A percentile compares a stretch with the other conserved stretches of the same genome.
Evolutionary conservation across 2,888 invertebrate species (phyloP).

Genomic region (Idaea aversata): DNA sequence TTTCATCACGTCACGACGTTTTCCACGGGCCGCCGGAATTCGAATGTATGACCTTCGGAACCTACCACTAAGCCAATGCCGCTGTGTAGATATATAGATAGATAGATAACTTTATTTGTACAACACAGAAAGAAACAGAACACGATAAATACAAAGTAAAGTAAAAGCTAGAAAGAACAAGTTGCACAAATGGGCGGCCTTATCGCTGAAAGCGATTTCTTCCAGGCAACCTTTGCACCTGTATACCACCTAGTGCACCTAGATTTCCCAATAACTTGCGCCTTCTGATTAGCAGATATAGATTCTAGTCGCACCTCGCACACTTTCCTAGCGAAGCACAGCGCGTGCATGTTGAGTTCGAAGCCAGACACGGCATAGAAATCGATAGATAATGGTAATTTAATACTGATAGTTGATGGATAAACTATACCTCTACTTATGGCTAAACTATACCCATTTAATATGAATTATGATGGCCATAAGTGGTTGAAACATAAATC

Average conservation of each 20-base stretch:
- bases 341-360: background rate
- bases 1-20: no score
- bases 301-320: background rate
- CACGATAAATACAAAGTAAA: no score
- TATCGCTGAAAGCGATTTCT: no score
- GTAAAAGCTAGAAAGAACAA: no score
- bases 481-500: background rate
- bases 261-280: background rate
- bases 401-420: background rate
- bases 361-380: background rate
- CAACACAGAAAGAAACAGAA: no score
- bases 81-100: no score
- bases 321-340: background rate
- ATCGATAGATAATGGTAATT: background rate
- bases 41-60: no score
- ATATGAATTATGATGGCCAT: slow-evolving; percentile 1
- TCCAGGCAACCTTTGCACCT: no score
- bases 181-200: no score
- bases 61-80: no score
- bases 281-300: background rate
- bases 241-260: background rate
- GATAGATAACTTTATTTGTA: no score
- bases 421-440: background rate
- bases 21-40: no score
- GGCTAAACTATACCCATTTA: background rate